phyloP scores from a whole-genome alignment of 1,140 invertebrate genomes.

The Eueides isabella region DNA sequence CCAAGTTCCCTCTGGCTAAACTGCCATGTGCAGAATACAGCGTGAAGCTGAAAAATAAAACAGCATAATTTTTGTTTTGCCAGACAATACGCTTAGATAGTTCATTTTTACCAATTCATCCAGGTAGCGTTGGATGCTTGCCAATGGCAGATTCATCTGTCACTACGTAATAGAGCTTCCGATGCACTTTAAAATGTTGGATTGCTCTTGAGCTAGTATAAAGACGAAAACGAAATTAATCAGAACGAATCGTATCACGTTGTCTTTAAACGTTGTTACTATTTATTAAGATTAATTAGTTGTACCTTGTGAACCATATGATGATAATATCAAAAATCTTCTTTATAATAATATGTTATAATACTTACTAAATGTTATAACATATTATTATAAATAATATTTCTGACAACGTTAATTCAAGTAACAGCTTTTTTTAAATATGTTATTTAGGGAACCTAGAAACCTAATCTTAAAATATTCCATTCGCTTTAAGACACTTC shows the following conservation, averaged over 20 bases:
- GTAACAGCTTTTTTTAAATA: no score
- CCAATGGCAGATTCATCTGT: constrained; percentile 31
- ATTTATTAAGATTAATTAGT: background rate
- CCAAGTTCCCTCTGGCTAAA: no score
- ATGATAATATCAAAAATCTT: no score
- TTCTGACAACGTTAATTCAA: no score
- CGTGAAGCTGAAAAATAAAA: background rate
- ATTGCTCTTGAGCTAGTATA: constrained; percentile 8
- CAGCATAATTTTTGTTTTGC: background rate
- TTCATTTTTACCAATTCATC: constrained; percentile 22
- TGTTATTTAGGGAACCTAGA: no score
- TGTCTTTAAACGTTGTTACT: background rate
- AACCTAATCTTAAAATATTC: no score
- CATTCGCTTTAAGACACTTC: no score
- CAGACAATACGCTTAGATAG: constrained; percentile 10
- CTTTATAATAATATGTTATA: no score
- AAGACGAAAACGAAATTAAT: constrained; percentile 2
- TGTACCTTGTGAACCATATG: background rate
- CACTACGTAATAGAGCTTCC: constrained; percentile 24
- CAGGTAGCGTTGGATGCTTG: constrained; percentile 21
- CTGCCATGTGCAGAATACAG: no score
- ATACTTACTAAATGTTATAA: no score
- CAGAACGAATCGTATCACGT: background rate
- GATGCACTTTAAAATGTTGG: constrained; percentile 26
- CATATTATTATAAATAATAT: no score